Percentiles rank a stretch among this genome's conserved stretches.
Conservation (phyloP, 2,113 vertebrate genomes). For the Cyanistes caeruleus region DNA sequence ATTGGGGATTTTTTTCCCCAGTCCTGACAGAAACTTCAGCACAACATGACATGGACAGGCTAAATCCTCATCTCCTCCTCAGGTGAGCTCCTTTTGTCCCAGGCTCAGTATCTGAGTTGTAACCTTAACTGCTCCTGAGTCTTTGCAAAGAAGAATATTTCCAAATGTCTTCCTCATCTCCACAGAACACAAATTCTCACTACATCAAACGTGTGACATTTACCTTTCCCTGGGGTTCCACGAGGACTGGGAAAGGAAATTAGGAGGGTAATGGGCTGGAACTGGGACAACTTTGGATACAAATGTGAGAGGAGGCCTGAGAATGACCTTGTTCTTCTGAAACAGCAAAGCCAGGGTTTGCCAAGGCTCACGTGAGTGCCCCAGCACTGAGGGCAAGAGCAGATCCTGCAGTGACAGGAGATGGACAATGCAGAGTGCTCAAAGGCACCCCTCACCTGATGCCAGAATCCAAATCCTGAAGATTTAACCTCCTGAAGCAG, state of each 20-base stretch:
- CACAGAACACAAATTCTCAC: neutral
- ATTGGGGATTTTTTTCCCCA: neutral
- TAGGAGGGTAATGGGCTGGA: slow-evolving; percentile 29
- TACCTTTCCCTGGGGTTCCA: neutral
- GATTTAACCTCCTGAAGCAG: neutral
- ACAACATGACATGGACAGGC: neutral
- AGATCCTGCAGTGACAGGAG: neutral
- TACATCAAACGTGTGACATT: neutral
- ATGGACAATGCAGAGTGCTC: rapidly evolving
- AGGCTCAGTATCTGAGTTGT: neutral
- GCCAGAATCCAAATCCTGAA: neutral
- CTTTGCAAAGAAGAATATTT: neutral
- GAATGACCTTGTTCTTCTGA: neutral
- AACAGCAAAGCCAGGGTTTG: neutral
- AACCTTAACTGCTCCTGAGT: neutral
- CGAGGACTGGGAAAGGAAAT: slow-evolving; percentile 18
- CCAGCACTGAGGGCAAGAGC: neutral
- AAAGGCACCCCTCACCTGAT: neutral
- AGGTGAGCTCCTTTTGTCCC: neutral
- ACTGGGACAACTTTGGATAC: neutral
- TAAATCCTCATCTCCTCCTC: neutral
- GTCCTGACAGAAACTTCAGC: neutral
- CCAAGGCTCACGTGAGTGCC: neutral
- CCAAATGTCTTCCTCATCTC: neutral
- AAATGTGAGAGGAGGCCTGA: neutral